Evolutionary conservation across 1,140 invertebrate species (phyloP), one percentile per base, ranked within the genome.

Genomic region (Plutomurus gul): DNA sequence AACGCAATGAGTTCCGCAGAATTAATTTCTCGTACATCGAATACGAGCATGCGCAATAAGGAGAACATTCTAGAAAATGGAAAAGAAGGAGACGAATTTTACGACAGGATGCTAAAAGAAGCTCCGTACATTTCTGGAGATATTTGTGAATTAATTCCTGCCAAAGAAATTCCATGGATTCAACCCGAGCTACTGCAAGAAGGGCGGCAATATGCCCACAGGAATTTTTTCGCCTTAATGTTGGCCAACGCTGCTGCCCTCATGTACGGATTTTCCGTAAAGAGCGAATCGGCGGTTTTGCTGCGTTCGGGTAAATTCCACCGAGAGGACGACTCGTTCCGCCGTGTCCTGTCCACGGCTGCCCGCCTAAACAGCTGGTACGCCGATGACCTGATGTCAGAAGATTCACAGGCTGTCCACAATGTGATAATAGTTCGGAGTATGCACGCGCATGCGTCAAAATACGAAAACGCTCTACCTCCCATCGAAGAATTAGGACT

Each of bases 61-160:
- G 10, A 10, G 60, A 25, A 8, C 25, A 5, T 22, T 27, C n/a
- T 6, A 10, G n/a, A 11, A 16, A 75, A 30, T 51, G 8, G 5
- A 3, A 25, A n/a, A 5, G 71, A 79, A 33, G 37, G 37, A 13
- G 51, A 74, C 3, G 73, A 70, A n/a, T 25, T 78, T 22, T 81
- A 78, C 40, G 25, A 74, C 1, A 8, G 49, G 8, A 49, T 65
- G 16, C 43, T 81, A 5, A 74, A 74, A 7, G 56, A 81, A 40
- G 49, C 72, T 39, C 72, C 76, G 10, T 49, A 56, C 33, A 47
- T 81, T 13, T 16, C 76, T 13, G 80, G 80, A 16, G 73, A 78
- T 40, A 25, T n/a, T 4, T 20, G 27, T 13, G 27, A 74, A 10
- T 39, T 56, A 70, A 39, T 76, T 33, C 43, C 71, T 3, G 8